phyloP scores from a whole-genome alignment of 2,797 vertebrate species.

The Natrix natrix region DNA sequence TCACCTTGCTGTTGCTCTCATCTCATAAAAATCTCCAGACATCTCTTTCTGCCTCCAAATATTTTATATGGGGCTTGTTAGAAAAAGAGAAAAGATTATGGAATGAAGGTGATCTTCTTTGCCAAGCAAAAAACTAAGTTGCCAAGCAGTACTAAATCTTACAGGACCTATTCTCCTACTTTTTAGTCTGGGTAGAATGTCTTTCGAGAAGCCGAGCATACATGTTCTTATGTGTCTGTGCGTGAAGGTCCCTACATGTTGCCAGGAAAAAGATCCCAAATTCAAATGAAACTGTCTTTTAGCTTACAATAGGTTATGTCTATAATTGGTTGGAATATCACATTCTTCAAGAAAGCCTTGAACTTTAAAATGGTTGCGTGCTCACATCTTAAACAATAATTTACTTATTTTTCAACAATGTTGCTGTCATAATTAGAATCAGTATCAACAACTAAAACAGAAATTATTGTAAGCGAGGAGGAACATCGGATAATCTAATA shows the following conservation, averaged over 20 bases:
- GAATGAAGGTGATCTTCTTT: neutral
- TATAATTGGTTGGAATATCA: neutral
- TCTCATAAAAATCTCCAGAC: neutral
- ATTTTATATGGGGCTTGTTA: neutral
- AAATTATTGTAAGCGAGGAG: slow-evolving; percentile 48
- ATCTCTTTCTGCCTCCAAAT: neutral
- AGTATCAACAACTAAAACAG: slow-evolving; percentile 27
- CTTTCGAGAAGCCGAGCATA: neutral
- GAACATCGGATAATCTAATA: slow-evolving; percentile 17
- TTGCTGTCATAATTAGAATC: neutral
- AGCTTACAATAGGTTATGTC: neutral
- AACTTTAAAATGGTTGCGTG: neutral
- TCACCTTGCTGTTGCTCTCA: neutral
- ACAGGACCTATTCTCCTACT: neutral
- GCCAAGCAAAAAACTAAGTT: neutral
- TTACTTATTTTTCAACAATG: neutral
- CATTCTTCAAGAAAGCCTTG: neutral
- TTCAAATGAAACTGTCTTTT: neutral
- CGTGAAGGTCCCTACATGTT: neutral
- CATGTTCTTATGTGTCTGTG: neutral
- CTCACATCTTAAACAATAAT: neutral
- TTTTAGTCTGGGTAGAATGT: neutral
- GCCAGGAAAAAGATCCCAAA: neutral
- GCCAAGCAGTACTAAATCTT: neutral
- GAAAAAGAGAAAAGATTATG: neutral